A percentile compares a stretch with the other conserved stretches of the same genome.
Conservation (phyloP, 2,797 vertebrate species). For the Falco berigora region DNA sequence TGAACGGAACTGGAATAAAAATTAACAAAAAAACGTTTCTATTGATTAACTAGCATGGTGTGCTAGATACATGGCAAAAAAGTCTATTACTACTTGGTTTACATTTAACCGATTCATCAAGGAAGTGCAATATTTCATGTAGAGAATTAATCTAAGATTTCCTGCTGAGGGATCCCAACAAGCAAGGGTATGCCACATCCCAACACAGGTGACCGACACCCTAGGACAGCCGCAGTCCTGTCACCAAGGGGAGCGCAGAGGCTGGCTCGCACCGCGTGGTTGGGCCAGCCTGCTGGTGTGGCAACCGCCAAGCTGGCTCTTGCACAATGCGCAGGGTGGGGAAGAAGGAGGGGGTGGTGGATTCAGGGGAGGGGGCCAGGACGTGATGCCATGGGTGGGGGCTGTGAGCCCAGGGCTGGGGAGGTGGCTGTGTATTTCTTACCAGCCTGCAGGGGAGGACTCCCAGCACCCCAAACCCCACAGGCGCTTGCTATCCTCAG, state of each 20-base stretch:
- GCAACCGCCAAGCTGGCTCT: background rate
- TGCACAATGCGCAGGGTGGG: background rate
- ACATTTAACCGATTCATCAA: background rate
- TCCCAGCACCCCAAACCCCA: background rate
- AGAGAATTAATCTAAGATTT: background rate
- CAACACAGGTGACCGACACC: fast-evolving
- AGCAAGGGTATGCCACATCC: background rate
- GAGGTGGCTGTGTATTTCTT: background rate
- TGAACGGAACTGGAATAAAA: background rate
- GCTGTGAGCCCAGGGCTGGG: background rate
- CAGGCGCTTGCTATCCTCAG: background rate
- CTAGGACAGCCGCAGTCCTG: fast-evolving
- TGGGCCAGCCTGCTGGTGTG: background rate
- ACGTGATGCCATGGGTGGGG: background rate
- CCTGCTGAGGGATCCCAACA: background rate
- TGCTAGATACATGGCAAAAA: background rate
- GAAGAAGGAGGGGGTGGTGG: background rate
- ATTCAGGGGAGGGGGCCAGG: background rate
- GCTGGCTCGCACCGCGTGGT: background rate
- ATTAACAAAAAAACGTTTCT: background rate
- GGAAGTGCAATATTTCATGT: background rate
- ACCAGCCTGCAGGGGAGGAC: background rate
- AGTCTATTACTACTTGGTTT: background rate
- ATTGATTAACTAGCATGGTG: background rate
- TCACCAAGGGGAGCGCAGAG: background rate